Percentiles rank a stretch among this genome's conserved stretches.
phyloP scores from a whole-genome alignment of 2,888 invertebrate species.

The Hemithea aestivaria region DNA sequence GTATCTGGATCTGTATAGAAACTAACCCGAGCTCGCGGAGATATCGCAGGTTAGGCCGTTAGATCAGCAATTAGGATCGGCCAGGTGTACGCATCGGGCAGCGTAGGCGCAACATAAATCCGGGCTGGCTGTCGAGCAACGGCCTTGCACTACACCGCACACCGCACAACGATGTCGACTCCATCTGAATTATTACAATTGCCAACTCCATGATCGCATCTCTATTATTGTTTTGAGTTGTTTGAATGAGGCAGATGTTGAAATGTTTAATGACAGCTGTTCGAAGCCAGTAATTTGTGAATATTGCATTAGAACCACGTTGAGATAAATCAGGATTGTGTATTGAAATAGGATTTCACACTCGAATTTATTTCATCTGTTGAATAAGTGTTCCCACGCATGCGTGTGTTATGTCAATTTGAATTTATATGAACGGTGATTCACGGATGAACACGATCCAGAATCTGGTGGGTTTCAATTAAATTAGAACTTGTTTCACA shows the following conservation, averaged over 20 bases:
- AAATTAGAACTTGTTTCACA: too few species aligned
- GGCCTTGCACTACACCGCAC: conserved; percentile 6
- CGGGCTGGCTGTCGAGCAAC: conserved; percentile 2
- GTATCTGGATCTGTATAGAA: conserved; percentile 16
- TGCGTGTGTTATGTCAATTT: too few species aligned
- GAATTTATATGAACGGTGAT: too few species aligned
- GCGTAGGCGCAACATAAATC: conserved; percentile 31
- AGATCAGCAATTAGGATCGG: conserved; percentile 58
- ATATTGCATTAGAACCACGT: conserved; percentile 9
- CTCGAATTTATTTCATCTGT: too few species aligned
- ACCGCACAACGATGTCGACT: conserved; percentile 5
- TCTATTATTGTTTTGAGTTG: conserved; percentile 20
- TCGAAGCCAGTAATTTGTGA: conserved; percentile 15
- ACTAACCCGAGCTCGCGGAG: conserved; percentile 15
- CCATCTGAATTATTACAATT: conserved; percentile 21
- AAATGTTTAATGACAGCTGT: conserved; percentile 19
- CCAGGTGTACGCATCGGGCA: conserved; percentile 36
- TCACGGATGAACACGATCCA: too few species aligned
- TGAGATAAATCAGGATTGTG: too few species aligned
- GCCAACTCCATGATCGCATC: conserved; percentile 18
- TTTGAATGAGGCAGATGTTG: conserved; percentile 19
- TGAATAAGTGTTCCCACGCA: too few species aligned
- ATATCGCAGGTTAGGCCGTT: conserved; percentile 44
- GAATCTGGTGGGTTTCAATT: too few species aligned
- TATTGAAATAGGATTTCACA: too few species aligned